These are phyloP conservation scores for Leptinotarsa tumamoca DNA, from an alignment of 2,888 invertebrate genomes.

Conservation along the genomic window DNA sequence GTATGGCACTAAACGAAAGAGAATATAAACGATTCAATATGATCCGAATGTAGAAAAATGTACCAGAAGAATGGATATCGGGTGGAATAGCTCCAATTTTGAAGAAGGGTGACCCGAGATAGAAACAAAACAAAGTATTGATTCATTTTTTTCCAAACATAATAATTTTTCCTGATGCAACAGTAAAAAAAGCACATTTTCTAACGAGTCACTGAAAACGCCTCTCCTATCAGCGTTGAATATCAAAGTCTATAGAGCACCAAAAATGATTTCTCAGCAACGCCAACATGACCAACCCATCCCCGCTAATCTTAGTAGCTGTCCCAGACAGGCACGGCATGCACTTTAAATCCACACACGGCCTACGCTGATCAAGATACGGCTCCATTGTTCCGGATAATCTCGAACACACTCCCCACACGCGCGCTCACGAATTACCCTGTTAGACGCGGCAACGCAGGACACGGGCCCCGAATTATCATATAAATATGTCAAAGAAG, in stretches of 20 bases:
- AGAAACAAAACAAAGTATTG: too few species aligned
- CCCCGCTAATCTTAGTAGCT: conserved; percentile 44
- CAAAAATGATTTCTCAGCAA: conserved; percentile 9
- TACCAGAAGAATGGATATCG: too few species aligned
- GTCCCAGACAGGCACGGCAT: conserved; percentile 42
- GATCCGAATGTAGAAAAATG: too few species aligned
- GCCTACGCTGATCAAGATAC: conserved; percentile 61
- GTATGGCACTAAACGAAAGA: too few species aligned
- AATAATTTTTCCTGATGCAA: not conserved
- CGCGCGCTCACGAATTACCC: conserved; percentile 50
- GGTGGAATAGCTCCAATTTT: too few species aligned
- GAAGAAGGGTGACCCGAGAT: too few species aligned
- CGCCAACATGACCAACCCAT: conserved; percentile 17
- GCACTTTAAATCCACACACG: conserved; percentile 46
- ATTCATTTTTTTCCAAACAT: too few species aligned
- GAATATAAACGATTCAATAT: too few species aligned
- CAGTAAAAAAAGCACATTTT: not conserved
- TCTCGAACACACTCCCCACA: conserved; percentile 62
- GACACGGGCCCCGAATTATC: conserved; percentile 50
- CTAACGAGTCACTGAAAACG: not conserved
- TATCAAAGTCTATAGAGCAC: not conserved
- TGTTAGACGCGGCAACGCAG: conserved; percentile 45
- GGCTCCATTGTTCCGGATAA: conserved; percentile 61
- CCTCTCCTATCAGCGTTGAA: not conserved
- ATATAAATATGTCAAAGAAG: conserved; percentile 57